Evolutionary conservation across 2,797 vertebrate genomes (phyloP).

Genomic region (Valencia hispanica): DNA sequence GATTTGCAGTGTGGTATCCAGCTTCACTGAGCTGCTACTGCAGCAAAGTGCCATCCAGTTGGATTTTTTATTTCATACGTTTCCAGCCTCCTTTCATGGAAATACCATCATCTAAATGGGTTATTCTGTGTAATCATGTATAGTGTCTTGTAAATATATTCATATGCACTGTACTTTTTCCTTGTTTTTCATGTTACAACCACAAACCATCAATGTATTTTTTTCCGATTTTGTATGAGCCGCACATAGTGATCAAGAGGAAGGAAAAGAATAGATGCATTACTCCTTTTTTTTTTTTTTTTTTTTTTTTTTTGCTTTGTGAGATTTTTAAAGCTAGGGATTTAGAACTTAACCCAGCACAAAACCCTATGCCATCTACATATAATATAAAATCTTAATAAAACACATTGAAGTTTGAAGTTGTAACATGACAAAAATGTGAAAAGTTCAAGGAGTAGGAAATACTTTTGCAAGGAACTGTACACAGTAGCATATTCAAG

Average conservation of each 20-base stretch:
- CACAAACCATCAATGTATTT: background rate
- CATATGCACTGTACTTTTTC: background rate
- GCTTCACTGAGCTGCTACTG: slow-evolving; percentile 24
- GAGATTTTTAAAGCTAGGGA: background rate
- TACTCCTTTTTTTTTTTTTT: background rate
- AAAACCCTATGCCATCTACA: background rate
- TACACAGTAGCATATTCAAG: too few species aligned
- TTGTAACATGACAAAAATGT: background rate
- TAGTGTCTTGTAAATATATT: background rate
- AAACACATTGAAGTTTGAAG: background rate
- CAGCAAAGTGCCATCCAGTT: slow-evolving; percentile 24
- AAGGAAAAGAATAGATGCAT: background rate
- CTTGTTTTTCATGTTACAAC: background rate
- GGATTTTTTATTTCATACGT: slow-evolving; percentile 6
- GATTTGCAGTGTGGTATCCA: slow-evolving; percentile 18
- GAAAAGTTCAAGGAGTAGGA: background rate
- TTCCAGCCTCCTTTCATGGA: background rate
- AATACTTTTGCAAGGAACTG: too few species aligned
- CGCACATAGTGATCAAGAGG: background rate
- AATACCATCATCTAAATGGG: background rate
- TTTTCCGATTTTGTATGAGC: background rate
- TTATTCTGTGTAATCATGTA: background rate
- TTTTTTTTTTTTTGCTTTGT: background rate
- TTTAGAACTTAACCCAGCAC: background rate
- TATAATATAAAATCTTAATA: background rate